Conservation (phyloP, 2,797 vertebrate genomes). For the Euthynnus affinis region DNA sequence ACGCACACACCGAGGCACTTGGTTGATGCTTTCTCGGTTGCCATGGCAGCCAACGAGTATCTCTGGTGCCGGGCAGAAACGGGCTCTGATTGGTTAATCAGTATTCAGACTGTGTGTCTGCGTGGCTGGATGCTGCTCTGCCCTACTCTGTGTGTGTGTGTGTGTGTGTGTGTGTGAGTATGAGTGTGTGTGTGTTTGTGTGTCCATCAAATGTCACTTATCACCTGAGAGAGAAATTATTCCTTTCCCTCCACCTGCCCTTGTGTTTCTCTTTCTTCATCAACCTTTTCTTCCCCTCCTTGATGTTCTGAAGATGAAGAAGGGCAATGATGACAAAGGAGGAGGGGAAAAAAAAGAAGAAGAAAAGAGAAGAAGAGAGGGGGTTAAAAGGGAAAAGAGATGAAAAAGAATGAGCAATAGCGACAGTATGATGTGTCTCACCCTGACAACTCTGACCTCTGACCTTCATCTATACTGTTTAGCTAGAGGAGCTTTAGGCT, state of each 20-base stretch:
- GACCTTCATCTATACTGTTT: conserved; percentile 19
- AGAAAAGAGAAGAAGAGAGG: not conserved
- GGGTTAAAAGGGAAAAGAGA: conserved; percentile 2
- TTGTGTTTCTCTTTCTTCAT: conserved; percentile 39
- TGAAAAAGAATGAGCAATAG: conserved; percentile 19
- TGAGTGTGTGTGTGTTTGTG: conserved; percentile 37
- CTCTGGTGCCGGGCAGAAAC: conserved; percentile 71
- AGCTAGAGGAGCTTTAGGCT: not conserved
- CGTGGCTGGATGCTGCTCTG: conserved; percentile 55
- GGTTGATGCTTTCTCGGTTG: conserved; percentile 72
- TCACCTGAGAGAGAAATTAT: conserved; percentile 66
- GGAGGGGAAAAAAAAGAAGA: not conserved
- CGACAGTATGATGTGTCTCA: not conserved
- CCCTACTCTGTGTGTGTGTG: conserved; percentile 23
- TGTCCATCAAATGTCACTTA: conserved; percentile 71
- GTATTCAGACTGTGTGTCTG: conserved; percentile 70
- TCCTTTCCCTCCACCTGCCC: conserved; percentile 36
- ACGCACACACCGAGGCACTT: conserved; percentile 13
- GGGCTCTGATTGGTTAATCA: conserved; percentile 80
- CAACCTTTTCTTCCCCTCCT: conserved; percentile 5
- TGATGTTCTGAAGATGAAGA: conserved; percentile 19
- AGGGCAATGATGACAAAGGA: not conserved
- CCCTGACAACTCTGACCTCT: conserved; percentile 33
- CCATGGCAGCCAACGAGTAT: conserved; percentile 67
- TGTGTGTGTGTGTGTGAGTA: conserved; percentile 34